phyloP scores from a whole-genome alignment of 2,797 vertebrate genomes.

The Fistularia commersonii region DNA sequence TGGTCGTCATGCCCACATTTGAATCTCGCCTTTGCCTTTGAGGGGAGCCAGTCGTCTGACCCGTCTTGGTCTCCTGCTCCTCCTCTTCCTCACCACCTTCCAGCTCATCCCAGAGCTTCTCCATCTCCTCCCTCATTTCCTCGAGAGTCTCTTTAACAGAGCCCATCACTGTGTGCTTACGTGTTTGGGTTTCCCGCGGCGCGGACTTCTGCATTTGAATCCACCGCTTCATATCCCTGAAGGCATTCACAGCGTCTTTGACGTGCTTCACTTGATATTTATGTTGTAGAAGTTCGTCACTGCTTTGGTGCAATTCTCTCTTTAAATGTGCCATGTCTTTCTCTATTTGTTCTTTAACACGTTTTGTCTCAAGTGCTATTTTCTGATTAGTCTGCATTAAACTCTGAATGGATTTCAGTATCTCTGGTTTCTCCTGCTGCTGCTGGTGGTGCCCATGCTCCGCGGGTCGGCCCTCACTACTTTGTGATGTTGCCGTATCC shows the following conservation, averaged over 20 bases:
- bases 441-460: conserved; percentile 1
- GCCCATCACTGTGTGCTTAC: conserved; percentile 8
- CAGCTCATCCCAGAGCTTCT: conserved; percentile 42
- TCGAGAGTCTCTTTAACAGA: conserved; percentile 39
- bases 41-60: conserved; percentile 29
- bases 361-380: conserved; percentile 33
- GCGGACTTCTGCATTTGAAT: conserved; percentile 18
- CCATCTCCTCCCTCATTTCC: conserved; percentile 42
- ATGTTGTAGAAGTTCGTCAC: conserved; percentile 27
- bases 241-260: conserved; percentile 33
- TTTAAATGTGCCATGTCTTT: conserved; percentile 33
- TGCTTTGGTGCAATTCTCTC: conserved; percentile 35
- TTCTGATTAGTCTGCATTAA: conserved; percentile 38
- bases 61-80: conserved; percentile 22
- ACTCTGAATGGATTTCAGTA: conserved; percentile 23
- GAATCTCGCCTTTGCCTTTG: conserved; percentile 31
- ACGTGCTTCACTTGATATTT: conserved; percentile 29
- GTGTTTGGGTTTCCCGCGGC: conserved; percentile 19
- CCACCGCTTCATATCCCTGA: conserved; percentile 8
- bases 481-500: conserved; percentile 14
- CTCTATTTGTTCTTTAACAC: conserved; percentile 36
- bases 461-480: conserved; percentile 12
- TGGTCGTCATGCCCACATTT: conserved; percentile 17
- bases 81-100: conserved; percentile 30
- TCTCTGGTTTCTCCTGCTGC: conserved; percentile 22